phyloP scores from a whole-genome alignment of 2,797 vertebrate genomes.

The Sparus aurata region DNA sequence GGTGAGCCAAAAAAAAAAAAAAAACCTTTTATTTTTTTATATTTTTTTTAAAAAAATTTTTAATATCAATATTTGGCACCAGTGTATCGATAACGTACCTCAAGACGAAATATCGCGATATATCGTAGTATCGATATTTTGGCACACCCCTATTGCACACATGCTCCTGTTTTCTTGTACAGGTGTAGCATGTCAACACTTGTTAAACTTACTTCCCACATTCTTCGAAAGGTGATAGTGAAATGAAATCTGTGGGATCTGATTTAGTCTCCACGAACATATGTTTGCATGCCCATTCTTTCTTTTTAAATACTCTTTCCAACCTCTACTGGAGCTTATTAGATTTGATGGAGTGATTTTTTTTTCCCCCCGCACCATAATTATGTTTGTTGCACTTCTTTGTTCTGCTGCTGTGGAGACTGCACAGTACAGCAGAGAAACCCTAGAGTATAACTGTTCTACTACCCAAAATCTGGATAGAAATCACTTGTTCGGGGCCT shows the following conservation, averaged over 20 bases:
- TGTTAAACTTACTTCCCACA: not conserved
- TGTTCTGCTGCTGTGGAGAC: conserved; percentile 26
- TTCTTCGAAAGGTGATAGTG: not conserved
- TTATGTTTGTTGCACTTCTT: conserved; percentile 55
- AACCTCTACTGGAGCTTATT: conserved; percentile 42
- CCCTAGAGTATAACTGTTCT: conserved; percentile 12
- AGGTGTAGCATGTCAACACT: not conserved
- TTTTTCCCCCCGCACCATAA: conserved; percentile 38
- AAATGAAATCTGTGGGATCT: conserved; percentile 42
- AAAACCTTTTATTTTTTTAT: too few relatives aligned
- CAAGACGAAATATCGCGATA: too few relatives aligned
- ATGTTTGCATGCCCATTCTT: conserved; percentile 16
- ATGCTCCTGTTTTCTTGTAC: conserved; percentile 9
- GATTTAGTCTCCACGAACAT: conserved; percentile 40
- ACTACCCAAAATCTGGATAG: conserved; percentile 29
- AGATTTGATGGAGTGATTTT: conserved; percentile 43
- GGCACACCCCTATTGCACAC: too few relatives aligned
- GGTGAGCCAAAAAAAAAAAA: too few relatives aligned
- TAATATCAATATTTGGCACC: too few relatives aligned
- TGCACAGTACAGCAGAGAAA: conserved; percentile 29
- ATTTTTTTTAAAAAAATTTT: too few relatives aligned
- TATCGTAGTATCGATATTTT: too few relatives aligned
- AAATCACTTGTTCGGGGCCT: conserved; percentile 21
- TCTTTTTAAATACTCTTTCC: conserved; percentile 45
- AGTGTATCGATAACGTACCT: too few relatives aligned